These are phyloP conservation scores for Drosophila bocki DNA, from an alignment of 1,140 invertebrate genomes.

Conservation along the genomic window DNA sequence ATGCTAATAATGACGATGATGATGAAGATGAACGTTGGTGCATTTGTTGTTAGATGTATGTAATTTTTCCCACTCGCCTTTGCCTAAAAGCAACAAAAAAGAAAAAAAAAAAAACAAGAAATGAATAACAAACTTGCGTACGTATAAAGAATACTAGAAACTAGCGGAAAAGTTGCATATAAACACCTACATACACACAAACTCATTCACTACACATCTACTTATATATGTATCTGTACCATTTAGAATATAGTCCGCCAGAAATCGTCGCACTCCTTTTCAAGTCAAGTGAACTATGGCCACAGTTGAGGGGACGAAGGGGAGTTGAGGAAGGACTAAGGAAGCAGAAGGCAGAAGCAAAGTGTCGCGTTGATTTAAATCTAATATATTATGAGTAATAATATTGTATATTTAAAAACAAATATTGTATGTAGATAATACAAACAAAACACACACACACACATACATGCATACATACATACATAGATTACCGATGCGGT, in stretches of 20 bases:
- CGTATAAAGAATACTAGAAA: constrained; percentile 27
- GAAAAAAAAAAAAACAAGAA: constrained; percentile 10
- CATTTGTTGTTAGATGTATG: constrained; percentile 82
- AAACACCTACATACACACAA: constrained; percentile 27
- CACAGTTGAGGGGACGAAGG: neutral
- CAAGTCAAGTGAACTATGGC: constrained; percentile 56
- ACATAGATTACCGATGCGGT: constrained; percentile 49
- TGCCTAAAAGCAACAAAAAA: constrained; percentile 73
- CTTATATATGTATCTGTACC: constrained; percentile 46
- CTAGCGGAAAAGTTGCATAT: constrained; percentile 42
- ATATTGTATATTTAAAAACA: constrained; percentile 67
- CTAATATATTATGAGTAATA: constrained; percentile 31
- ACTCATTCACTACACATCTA: constrained; percentile 19
- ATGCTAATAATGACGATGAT: constrained; percentile 35
- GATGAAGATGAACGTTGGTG: constrained; percentile 67
- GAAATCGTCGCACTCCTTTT: constrained; percentile 43
- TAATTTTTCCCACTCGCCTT: constrained; percentile 81
- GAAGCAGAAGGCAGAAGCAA: constrained; percentile 27
- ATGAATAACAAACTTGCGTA: constrained; percentile 31
- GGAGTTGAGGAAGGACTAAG: neutral
- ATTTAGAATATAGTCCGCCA: constrained; percentile 58
- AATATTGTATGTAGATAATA: constrained; percentile 54
- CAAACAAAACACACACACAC: constrained; percentile 32
- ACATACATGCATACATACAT: constrained; percentile 21
- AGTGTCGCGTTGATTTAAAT: constrained; percentile 51